Base-by-base conservation (phyloP, 2,797 vertebrate genomes). In the Rhadinocentrus ornatus region DNA sequence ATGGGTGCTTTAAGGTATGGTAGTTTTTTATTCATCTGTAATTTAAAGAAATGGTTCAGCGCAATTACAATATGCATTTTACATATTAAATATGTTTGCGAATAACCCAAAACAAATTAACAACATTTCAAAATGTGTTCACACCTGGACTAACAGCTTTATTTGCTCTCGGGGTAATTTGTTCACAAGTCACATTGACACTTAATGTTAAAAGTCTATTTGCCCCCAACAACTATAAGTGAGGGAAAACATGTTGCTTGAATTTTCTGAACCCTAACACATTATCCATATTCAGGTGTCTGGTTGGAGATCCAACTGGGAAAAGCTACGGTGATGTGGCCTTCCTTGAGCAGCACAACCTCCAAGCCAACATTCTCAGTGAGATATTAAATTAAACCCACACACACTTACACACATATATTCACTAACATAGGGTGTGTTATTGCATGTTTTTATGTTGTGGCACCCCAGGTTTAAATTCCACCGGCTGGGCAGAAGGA, bases 261-360 rank as follows among this genome's bases (percentile, higher is more conserved):
- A 39, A 58, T 79, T 69, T 15, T 1, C 5, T 65, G 26, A 73
- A 46, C n/a, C 3, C 18, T 24, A 5, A 4, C 34, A 55, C 1
- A 4, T 64, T 12, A 12, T 63, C 39, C 58, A 7, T 57, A 29
- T 37, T 35, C n/a, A 96, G 97, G 81, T 98, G 97, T 78, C 89
- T 98, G 53, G 93, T 97, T 80, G 97, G 97, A 81, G 96, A 97
- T 86, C 87, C 86, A 58, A 95, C 85, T 69, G 95, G 96, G 52
- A 96, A 95, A 88, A 97, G 93, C 85, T 96, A 95, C 0, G 97
- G 96, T 18, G 96, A 98, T 27, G 95, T 98, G 57, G 96, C 96
- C 63, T 97, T 98, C 72, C 88, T 97, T 39, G 96, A 98, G 84
- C 95, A 98, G 55, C 93, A 95, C 78, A 96, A 93, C 79, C 91